These are phyloP conservation scores for Tauraco hartlaubi DNA, from an alignment of 2,797 vertebrate species.

Conservation along the genomic window DNA sequence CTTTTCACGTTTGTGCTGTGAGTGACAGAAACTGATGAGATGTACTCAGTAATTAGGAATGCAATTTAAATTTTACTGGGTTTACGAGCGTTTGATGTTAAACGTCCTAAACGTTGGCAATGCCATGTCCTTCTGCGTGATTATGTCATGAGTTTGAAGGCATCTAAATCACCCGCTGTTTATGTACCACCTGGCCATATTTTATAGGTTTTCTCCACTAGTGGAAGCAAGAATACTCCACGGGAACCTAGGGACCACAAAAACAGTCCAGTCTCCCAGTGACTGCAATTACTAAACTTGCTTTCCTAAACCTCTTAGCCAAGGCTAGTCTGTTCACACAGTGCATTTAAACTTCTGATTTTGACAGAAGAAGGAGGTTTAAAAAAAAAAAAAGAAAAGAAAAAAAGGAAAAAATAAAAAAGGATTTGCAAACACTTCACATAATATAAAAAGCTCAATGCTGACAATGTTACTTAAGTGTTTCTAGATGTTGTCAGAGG, in stretches of 20 bases:
- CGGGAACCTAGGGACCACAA: neutral
- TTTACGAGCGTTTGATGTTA: constrained; percentile 11
- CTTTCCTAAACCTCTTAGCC: neutral
- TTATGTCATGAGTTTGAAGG: neutral
- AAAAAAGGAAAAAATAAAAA: accelerated
- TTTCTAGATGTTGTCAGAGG: neutral
- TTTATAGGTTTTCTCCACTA: neutral
- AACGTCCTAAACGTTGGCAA: neutral
- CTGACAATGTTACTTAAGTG: neutral
- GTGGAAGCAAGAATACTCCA: neutral
- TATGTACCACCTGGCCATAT: neutral
- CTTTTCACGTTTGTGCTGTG: neutral
- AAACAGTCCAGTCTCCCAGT: neutral
- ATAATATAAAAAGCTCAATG: too few species aligned
- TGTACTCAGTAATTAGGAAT: constrained; percentile 4
- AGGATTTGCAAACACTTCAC: neutral
- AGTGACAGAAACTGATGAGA: constrained; percentile 24
- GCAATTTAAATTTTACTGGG: neutral
- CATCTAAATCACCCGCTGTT: neutral
- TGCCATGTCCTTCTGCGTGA: neutral
- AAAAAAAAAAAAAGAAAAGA: too few species aligned
- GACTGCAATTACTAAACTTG: neutral
- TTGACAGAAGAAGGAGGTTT: neutral
- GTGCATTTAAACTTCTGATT: neutral
- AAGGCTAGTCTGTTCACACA: neutral